phyloP scores from a whole-genome alignment of 2,888 invertebrate species.

The Cantharis lateralis region DNA sequence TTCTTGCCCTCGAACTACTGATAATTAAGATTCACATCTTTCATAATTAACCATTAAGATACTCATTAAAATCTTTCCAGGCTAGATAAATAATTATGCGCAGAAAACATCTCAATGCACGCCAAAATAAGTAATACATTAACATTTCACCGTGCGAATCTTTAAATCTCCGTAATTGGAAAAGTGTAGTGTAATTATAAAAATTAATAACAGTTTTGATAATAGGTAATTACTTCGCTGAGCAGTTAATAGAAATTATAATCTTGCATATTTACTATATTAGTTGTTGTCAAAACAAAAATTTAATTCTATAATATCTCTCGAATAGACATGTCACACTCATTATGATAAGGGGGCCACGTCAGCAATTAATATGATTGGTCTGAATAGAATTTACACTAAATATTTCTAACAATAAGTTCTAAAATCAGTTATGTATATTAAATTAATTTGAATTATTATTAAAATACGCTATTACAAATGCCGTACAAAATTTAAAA shows the following conservation, averaged over 20 bases:
- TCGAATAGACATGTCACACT: no score
- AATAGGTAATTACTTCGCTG: background rate
- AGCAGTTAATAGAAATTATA: background rate
- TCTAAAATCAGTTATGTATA: no score
- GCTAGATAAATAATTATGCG: constrained; percentile 13
- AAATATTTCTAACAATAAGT: no score
- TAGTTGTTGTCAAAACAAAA: no score
- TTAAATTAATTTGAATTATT: no score
- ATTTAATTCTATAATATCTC: no score
- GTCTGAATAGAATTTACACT: no score
- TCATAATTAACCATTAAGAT: constrained; percentile 36
- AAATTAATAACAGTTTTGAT: background rate
- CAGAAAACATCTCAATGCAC: background rate
- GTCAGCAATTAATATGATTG: no score
- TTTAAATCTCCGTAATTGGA: background rate
- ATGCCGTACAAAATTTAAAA: no score
- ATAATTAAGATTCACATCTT: constrained; percentile 39
- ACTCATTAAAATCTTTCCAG: constrained; percentile 29
- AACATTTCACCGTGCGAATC: background rate
- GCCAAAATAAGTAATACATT: background rate
- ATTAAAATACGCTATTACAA: no score
- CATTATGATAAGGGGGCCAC: no score
- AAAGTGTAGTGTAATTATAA: background rate
- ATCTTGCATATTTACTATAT: background rate
- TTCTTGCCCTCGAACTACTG: constrained; percentile 45